These are phyloP conservation scores for Chitala chitala DNA, from an alignment of 2,113 vertebrate genomes.

Conservation along the genomic window DNA sequence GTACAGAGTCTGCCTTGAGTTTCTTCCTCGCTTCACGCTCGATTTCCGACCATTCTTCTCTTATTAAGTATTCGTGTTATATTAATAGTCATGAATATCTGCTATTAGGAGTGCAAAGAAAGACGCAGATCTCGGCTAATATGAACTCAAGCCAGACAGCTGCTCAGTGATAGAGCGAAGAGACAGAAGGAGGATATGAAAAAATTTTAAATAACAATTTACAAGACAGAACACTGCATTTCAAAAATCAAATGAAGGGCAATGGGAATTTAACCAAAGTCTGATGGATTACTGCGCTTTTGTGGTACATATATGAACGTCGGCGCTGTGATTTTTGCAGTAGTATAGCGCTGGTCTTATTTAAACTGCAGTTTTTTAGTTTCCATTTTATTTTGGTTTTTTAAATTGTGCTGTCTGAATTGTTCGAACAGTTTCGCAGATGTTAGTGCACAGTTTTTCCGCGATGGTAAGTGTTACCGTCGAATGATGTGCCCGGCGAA, in stretches of 20 bases:
- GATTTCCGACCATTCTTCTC: constrained; percentile 94
- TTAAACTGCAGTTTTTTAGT: constrained; percentile 47
- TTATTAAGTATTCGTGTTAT: constrained; percentile 92
- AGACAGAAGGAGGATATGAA: constrained; percentile 67
- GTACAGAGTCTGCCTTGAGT: constrained; percentile 93
- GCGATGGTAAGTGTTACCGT: constrained; percentile 90
- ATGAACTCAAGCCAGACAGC: constrained; percentile 79
- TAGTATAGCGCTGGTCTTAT: constrained; percentile 63
- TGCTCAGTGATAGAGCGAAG: constrained; percentile 70
- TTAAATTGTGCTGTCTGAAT: constrained; percentile 56
- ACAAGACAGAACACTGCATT: constrained; percentile 61
- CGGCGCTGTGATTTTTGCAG: constrained; percentile 65
- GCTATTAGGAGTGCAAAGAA: constrained; percentile 84
- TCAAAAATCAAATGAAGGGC: constrained; percentile 73
- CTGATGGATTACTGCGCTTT: constrained; percentile 86
- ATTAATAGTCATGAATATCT: constrained; percentile 97
- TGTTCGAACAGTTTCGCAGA: constrained; percentile 71
- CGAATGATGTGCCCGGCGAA: background rate
- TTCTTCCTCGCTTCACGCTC: constrained; percentile 94
- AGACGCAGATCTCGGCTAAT: constrained; percentile 78
- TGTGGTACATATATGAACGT: constrained; percentile 69
- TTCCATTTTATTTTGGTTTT: constrained; percentile 47
- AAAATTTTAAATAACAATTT: constrained; percentile 62
- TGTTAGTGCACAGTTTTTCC: constrained; percentile 99
- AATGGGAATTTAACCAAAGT: constrained; percentile 75